Percentiles rank a stretch among this genome's conserved stretches.
Evolutionary conservation across 2,797 vertebrate genomes (phyloP).

Genomic region (Petrocephalus sullivani): DNA sequence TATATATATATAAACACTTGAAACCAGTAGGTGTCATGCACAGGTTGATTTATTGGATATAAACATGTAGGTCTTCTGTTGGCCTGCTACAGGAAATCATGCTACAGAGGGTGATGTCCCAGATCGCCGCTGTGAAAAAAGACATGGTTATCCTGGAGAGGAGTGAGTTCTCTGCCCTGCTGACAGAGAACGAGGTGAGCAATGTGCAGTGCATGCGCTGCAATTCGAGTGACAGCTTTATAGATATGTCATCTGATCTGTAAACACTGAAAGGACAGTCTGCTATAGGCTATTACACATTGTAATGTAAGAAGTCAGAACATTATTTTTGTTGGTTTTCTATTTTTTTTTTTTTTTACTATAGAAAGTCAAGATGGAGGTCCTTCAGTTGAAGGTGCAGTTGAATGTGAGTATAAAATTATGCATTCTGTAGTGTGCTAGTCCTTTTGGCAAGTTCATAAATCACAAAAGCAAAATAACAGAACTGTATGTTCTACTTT

Average conservation of each 20-base stretch:
- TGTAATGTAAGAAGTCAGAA: not conserved
- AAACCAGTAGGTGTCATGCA: not conserved
- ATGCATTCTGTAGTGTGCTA: not conserved
- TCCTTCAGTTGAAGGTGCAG: constrained; percentile 77
- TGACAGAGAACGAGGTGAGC: constrained; percentile 87
- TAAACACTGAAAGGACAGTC: not conserved
- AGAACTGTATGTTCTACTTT: constrained; percentile 31
- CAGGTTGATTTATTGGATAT: not conserved
- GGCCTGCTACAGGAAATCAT: constrained; percentile 76
- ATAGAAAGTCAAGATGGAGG: constrained; percentile 86
- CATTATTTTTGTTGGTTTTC: too few relatives aligned
- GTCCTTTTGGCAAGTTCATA: not conserved
- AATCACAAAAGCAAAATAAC: not conserved
- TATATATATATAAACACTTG: not conserved
- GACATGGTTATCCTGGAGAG: constrained; percentile 98
- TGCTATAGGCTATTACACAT: not conserved
- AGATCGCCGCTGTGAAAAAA: constrained; percentile 84
- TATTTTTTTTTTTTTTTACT: constrained; percentile 11
- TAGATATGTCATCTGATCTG: not conserved
- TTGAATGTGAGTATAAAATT: constrained; percentile 69
- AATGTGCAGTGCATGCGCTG: not conserved
- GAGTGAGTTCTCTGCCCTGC: constrained; percentile 89
- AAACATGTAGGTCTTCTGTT: not conserved
- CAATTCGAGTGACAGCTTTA: not conserved
- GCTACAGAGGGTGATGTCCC: constrained; percentile 90